Percentiles rank a stretch among this genome's conserved stretches.
These are phyloP conservation scores for Hypocryptadius cinnamomeus DNA, from an alignment of 2,113 vertebrate genomes.

Conservation along the genomic window DNA sequence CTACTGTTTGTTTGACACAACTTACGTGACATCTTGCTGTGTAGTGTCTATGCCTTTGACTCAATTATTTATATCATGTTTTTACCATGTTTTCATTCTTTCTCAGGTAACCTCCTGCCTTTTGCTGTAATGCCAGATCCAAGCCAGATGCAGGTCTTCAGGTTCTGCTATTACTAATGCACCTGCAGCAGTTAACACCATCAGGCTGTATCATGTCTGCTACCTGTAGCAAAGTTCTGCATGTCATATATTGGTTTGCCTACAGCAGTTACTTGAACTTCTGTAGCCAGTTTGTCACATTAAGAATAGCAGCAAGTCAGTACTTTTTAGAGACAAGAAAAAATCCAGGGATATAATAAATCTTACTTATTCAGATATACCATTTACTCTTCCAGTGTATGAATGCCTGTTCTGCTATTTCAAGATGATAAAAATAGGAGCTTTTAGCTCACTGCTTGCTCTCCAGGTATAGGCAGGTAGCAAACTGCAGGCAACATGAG, in stretches of 20 bases:
- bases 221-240: background rate
- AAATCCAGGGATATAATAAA: background rate
- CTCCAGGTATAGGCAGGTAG: background rate
- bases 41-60: background rate
- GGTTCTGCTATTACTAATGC: background rate
- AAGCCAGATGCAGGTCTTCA: background rate
- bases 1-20: background rate
- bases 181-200: background rate
- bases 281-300: background rate
- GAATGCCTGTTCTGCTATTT: background rate
- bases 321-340: background rate
- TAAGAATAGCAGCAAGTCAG: background rate
- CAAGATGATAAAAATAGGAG: background rate
- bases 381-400: background rate
- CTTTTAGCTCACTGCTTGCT: background rate
- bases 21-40: accelerated
- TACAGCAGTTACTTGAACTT: background rate
- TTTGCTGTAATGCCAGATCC: background rate
- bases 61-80: background rate
- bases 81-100: background rate
- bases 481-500: background rate
- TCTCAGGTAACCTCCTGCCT: background rate
- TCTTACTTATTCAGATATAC: background rate
- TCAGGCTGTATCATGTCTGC: background rate
- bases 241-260: background rate